Base-by-base conservation (phyloP, 1,140 invertebrate genomes). In the Pseudoatta argentina region DNA sequence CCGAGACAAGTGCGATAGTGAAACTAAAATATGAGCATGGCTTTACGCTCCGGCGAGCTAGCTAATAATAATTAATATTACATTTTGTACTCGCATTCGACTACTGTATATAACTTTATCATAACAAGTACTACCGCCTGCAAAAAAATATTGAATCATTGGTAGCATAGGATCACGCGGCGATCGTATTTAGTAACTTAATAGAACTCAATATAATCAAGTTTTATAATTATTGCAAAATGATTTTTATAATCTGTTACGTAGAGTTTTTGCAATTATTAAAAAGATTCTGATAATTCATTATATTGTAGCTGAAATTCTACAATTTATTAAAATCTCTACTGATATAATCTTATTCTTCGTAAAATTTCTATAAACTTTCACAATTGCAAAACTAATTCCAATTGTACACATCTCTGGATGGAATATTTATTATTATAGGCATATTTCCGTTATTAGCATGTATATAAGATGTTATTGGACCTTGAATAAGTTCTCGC, bases 11-110 rank as follows among this genome's bases (percentile, higher is more conserved):
- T 27, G 34, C 64, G 64, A 48, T 71, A 81, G 64, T 14, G 21
- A 59, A 71, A 59, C 51, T 81, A 44, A 81, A 81, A 81, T 81
- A 71, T 53, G 64, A 81, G 64, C 66, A 34, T 8, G 30, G 21
- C 34, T 81, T 71, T 57, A 81, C 78, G 78, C 64, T 71, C 51
- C 34, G 64, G 21, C 34, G 78, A 44, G 39, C 64, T 71, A 16
- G 16, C 78, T 44, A 81, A 81, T 81, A 78, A 78, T 78, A 81
- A 81, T 81, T 81, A 81, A 81, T 34, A 57, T 71, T 81, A 81
- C 51, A 69, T 81, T 81, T 81, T 81, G 51, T 57, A 71, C 16
- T 81, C 30, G 53, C 51, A 44, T 71, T 81, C 77, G 48, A 81
- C 61, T 81, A 81, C 48, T 64, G 51, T 81, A 67, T 67, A 44